Percentiles rank a stretch among this genome's conserved stretches.
phyloP scores from a whole-genome alignment of 1,140 invertebrate species.

The Colletes latitarsis region DNA sequence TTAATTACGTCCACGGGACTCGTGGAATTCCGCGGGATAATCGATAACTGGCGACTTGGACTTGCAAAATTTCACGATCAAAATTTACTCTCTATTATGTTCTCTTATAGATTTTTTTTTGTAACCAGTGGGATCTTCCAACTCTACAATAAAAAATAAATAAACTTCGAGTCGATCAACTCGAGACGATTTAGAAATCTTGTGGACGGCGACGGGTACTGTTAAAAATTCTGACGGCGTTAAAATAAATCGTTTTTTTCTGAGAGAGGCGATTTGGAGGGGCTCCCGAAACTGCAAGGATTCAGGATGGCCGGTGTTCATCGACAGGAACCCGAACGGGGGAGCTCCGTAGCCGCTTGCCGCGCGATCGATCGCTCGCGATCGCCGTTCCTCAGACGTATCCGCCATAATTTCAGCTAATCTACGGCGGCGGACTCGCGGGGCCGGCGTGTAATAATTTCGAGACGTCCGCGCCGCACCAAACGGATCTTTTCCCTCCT shows the following conservation, averaged over 20 bases:
- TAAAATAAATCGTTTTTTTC: too few relatives aligned
- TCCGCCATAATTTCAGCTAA: slow-evolving; percentile 26
- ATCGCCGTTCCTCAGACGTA: neutral
- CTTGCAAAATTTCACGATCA: too few relatives aligned
- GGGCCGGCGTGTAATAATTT: slow-evolving; percentile 14
- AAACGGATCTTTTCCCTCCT: slow-evolving; percentile 8
- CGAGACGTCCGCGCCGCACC: neutral
- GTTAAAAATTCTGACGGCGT: too few relatives aligned
- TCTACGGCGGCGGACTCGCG: slow-evolving; percentile 9
- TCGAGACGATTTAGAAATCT: too few relatives aligned
- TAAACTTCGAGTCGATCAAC: too few relatives aligned
- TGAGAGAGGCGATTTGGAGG: neutral
- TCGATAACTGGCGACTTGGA: neutral
- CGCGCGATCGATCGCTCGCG: slow-evolving; percentile 6
- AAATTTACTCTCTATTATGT: neutral
- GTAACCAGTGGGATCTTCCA: too few relatives aligned
- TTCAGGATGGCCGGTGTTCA: neutral
- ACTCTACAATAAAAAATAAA: too few relatives aligned
- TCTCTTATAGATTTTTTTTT: neutral
- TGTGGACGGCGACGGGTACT: too few relatives aligned
- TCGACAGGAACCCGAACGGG: neutral
- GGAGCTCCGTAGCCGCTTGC: neutral
- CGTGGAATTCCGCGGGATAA: neutral
- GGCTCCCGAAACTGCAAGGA: neutral
- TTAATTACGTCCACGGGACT: slow-evolving; percentile 4